A percentile compares a stretch with the other conserved stretches of the same genome.
These are phyloP conservation scores for Myotis myotis DNA, from an alignment of 2,797 vertebrate genomes.

Conservation along the genomic window DNA sequence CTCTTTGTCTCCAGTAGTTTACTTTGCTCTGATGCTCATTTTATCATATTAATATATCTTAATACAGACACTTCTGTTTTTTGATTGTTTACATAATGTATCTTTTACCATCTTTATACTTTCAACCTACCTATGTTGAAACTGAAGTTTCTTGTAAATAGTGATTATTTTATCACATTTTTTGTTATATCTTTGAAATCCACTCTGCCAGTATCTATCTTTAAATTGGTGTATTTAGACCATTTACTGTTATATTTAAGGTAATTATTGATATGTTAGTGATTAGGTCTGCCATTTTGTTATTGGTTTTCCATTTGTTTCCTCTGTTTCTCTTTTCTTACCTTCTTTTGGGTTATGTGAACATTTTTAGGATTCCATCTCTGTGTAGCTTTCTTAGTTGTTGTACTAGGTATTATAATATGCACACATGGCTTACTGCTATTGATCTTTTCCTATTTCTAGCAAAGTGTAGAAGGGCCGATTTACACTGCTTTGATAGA, in stretches of 20 bases:
- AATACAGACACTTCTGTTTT: neutral
- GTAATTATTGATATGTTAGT: neutral
- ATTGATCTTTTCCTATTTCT: neutral
- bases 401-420: neutral
- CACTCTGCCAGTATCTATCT: neutral
- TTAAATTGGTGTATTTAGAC: neutral
- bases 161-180: neutral
- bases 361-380: neutral
- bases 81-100: neutral
- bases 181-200: neutral
- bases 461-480: neutral
- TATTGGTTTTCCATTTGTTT: neutral
- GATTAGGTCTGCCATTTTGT: neutral
- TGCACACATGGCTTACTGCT: neutral
- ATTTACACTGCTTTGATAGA: neutral
- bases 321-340: neutral
- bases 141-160: slow-evolving; percentile 18
- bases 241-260: neutral
- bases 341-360: neutral
- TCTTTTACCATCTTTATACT: neutral
- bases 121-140: neutral
- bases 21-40: neutral
- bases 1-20: neutral
- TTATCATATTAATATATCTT: neutral
- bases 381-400: neutral